Evolutionary conservation across 2,888 invertebrate species (phyloP), one percentile per base, ranked within the genome.

Genomic region (Pandemis heparana): DNA sequence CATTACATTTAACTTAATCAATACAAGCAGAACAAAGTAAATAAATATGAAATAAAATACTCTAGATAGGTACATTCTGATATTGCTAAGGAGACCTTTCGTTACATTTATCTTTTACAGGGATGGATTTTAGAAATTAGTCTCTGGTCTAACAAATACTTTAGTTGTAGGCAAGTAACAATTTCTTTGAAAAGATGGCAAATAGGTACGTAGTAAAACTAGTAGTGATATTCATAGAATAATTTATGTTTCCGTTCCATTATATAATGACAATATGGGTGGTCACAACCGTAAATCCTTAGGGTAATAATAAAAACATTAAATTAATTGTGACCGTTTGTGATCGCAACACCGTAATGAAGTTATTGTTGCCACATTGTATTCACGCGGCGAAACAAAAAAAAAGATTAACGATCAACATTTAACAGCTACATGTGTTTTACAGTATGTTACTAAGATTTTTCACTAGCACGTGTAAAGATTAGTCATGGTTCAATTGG

Each of bases 261-360:
- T 32, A 70, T 48, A 46, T n/a, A 67, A 62, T 9, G 38, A 38
- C 18, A 67, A n/a, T 32, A 53, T 63, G 62, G 62, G 72, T 73
- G 67, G 72, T 48, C 16, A 8, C 16, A 23, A 62, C 16, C 41
- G 61, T 14, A 46, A 61, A 56, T 72, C 73, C 68, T 60, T 68
- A n/a, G 70, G 71, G 73, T 61, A 32, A 76, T 59, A 73, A 65
- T 51, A 48, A 56, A 69, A 75, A 62, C 61, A 71, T 73, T 64
- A 18, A 48, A 67, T 62, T n/a, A 43, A 62, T 63, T 68, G n/a
- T 48, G 39, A 46, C 39, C 48, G 63, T 41, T 59, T 32, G 18
- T 63, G 18, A 56, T 63, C 46, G 56, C 39, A 32, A 64, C 12
- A 48, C 38, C 1, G 6, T 64, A 64, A 70, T 64, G 70, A 64